Percentiles rank a stretch among this genome's conserved stretches.
Conservation (phyloP, 2,113 vertebrate genomes). For the Taxidea taxus region DNA sequence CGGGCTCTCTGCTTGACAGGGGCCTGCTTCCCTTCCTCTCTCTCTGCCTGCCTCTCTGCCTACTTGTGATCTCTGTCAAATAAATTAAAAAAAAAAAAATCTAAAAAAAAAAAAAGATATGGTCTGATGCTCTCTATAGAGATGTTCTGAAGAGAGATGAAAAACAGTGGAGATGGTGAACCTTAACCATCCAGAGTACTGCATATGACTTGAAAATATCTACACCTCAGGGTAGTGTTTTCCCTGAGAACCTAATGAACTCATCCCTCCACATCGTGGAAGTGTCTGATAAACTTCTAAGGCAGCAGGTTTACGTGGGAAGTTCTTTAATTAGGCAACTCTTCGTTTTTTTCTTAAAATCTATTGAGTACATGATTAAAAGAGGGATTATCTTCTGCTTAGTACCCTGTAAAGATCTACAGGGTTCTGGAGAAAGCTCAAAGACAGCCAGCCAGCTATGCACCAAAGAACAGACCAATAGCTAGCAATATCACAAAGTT, state of each 20-base stretch:
- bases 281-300: background rate
- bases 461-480: background rate
- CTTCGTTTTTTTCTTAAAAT: background rate
- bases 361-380: background rate
- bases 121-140: background rate
- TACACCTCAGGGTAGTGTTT: background rate
- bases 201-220: background rate
- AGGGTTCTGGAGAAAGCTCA: background rate
- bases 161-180: background rate
- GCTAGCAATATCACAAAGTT: background rate
- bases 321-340: background rate
- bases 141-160: background rate
- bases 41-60: too few relatives aligned
- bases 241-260: background rate
- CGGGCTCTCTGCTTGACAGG: too few relatives aligned
- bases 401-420: background rate
- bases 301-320: background rate
- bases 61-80: too few relatives aligned
- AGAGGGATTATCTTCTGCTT: background rate
- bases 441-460: background rate
- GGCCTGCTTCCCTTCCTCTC: too few relatives aligned
- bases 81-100: too few relatives aligned
- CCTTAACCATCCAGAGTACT: background rate
- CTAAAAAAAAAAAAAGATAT: too few relatives aligned
- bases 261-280: background rate